Percentiles rank a stretch among this genome's conserved stretches.
phyloP scores from a whole-genome alignment of 2,888 invertebrate species.

The Pantelozetes paolii region DNA sequence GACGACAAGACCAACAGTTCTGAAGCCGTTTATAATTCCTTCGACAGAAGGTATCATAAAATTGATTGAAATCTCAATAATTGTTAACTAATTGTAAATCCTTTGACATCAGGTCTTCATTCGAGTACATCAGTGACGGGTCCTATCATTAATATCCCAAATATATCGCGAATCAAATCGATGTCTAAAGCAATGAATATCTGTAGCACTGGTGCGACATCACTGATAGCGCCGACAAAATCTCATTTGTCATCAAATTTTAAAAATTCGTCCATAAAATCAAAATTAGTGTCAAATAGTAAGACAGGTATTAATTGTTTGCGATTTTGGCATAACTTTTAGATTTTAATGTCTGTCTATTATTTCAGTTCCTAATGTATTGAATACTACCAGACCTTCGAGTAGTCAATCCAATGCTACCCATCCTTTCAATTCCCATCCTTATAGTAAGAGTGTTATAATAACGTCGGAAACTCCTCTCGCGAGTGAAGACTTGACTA shows the following conservation, averaged over 20 bases:
- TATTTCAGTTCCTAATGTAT: not conserved
- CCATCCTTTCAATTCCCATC: not conserved
- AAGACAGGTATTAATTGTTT: not conserved
- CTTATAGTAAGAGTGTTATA: slow-evolving; percentile 13
- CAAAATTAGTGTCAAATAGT: not conserved
- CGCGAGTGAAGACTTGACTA: not conserved
- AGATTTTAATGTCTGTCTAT: not conserved
- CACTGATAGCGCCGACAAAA: not conserved
- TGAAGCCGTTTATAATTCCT: not conserved
- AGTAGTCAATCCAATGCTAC: not conserved
- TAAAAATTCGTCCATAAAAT: not conserved
- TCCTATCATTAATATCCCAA: slow-evolving; percentile 15
- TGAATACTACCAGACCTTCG: not conserved
- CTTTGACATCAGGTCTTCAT: not conserved
- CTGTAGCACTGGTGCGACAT: not conserved
- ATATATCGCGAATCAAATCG: not conserved
- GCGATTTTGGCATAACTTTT: not conserved
- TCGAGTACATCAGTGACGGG: slow-evolving; percentile 20
- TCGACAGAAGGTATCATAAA: not conserved
- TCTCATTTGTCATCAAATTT: not conserved
- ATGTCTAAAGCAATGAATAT: not conserved
- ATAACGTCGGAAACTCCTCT: slow-evolving; percentile 1
- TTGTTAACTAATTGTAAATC: not conserved
- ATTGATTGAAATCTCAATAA: too few relatives aligned
- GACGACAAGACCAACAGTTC: slow-evolving; percentile 16